Evolutionary conservation across 64 coral and sea anemone genomes (phyloP).

Genomic region (Orbicella faveolata): DNA sequence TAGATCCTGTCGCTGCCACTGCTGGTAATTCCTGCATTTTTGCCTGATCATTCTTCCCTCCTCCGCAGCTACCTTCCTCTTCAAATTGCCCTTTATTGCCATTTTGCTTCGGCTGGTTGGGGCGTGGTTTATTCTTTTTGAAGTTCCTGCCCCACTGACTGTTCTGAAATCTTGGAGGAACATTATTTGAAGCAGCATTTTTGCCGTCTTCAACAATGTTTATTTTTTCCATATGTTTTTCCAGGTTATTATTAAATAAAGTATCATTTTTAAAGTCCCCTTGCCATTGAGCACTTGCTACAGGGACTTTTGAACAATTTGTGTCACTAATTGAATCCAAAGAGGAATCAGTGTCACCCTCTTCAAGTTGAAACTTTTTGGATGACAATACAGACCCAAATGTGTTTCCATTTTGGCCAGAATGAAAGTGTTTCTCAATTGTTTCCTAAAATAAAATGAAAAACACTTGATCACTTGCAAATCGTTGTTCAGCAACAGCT

Average conservation of each 20-base stretch:
- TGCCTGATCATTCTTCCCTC: background rate
- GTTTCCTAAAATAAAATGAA: background rate
- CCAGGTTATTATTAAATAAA: background rate
- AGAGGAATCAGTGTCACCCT: background rate
- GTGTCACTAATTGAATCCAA: background rate
- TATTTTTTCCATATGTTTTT: background rate
- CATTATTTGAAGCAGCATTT: background rate
- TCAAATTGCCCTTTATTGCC: background rate
- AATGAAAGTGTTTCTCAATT: background rate
- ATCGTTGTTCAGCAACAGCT: too few relatives aligned
- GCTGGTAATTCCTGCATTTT: background rate
- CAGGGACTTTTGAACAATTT: background rate
- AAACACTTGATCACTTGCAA: too few relatives aligned
- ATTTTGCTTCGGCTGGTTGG: background rate
- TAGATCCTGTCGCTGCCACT: background rate
- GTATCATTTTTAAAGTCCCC: background rate
- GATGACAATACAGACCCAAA: background rate
- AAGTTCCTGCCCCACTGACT: background rate
- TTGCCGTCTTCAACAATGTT: background rate
- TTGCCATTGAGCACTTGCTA: background rate
- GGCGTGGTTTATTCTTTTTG: background rate
- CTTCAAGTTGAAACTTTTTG: background rate
- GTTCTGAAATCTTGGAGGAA: conserved; percentile 25
- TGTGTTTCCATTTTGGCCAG: conserved; percentile 1
- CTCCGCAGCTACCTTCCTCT: background rate